A percentile compares a stretch with the other conserved stretches of the same genome.
Conservation (phyloP, 2,888 invertebrate genomes). For the Acrobasis suavella region DNA sequence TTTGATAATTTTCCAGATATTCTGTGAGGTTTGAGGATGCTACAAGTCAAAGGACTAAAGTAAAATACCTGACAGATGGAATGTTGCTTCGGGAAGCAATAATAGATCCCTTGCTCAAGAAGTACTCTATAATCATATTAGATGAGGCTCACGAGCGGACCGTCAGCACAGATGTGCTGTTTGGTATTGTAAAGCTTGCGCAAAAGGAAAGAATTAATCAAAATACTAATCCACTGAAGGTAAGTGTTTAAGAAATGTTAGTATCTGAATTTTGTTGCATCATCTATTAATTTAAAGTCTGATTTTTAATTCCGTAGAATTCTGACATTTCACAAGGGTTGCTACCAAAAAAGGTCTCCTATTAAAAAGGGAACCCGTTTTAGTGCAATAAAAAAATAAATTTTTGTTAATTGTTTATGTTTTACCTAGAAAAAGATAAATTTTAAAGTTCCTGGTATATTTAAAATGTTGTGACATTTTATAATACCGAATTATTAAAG, state of each 20-base stretch:
- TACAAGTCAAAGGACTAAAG: slow-evolving; percentile 89
- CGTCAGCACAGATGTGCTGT: slow-evolving; percentile 95
- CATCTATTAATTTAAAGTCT: no score
- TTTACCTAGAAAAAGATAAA: no score
- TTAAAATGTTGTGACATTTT: no score
- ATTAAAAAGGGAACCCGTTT: no score
- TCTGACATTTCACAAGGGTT: no score
- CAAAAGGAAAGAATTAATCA: slow-evolving; percentile 87
- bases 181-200: slow-evolving; percentile 95
- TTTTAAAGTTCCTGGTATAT: no score
- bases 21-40: slow-evolving; percentile 96
- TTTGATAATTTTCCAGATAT: slow-evolving; percentile 76
- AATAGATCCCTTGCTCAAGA: slow-evolving; percentile 86
- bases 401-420: no score
- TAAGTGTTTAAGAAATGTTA: slow-evolving; percentile 43
- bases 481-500: no score
- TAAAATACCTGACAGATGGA: slow-evolving; percentile 97
- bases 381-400: no score
- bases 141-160: slow-evolving; percentile 99
- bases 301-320: no score
- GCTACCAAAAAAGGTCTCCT: no score
- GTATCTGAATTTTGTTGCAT: no score
- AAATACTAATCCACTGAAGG: slow-evolving; percentile 85
- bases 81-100: slow-evolving; percentile 96
- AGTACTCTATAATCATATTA: slow-evolving; percentile 92